These are phyloP conservation scores for Dolichoris vasculosae DNA, from an alignment of 1,140 invertebrate genomes.

Conservation along the genomic window DNA sequence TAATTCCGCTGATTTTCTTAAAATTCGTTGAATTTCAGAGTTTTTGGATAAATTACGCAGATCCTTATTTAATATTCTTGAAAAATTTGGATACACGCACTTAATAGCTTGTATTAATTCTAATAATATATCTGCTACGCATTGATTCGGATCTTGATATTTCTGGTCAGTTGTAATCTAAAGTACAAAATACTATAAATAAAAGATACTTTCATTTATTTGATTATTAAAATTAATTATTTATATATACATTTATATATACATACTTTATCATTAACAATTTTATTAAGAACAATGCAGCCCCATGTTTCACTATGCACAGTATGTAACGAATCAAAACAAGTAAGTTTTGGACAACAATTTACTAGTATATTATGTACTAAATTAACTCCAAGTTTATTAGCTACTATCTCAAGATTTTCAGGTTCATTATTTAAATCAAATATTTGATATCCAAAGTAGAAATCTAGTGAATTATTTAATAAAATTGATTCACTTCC, in stretches of 20 bases:
- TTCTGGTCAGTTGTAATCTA: conserved; percentile 48
- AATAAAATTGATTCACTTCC: conserved; percentile 59
- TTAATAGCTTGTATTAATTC: conserved; percentile 59
- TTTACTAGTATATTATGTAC: conserved; percentile 77
- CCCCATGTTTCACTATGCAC: conserved; percentile 60
- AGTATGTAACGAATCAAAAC: conserved; percentile 55
- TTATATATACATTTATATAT: not conserved
- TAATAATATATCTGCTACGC: conserved; percentile 62
- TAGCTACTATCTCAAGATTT: conserved; percentile 75
- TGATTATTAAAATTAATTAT: not conserved
- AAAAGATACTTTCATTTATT: not conserved
- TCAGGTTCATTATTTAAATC: conserved; percentile 74
- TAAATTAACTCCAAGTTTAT: conserved; percentile 76
- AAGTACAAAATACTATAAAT: conserved; percentile 27
- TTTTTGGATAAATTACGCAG: conserved; percentile 55
- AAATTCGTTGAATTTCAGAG: conserved; percentile 55
- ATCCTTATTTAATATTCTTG: conserved; percentile 47
- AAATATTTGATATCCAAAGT: conserved; percentile 77
- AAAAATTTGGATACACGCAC: conserved; percentile 44
- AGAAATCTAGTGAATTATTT: conserved; percentile 61
- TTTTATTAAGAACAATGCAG: conserved; percentile 64
- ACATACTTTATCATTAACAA: conserved; percentile 51
- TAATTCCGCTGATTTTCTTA: conserved; percentile 63
- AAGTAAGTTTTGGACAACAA: conserved; percentile 74
- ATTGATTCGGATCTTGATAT: conserved; percentile 62